Evolutionary conservation across 2,113 vertebrate species (phyloP).

Genomic region (Cygnus buccinator): DNA sequence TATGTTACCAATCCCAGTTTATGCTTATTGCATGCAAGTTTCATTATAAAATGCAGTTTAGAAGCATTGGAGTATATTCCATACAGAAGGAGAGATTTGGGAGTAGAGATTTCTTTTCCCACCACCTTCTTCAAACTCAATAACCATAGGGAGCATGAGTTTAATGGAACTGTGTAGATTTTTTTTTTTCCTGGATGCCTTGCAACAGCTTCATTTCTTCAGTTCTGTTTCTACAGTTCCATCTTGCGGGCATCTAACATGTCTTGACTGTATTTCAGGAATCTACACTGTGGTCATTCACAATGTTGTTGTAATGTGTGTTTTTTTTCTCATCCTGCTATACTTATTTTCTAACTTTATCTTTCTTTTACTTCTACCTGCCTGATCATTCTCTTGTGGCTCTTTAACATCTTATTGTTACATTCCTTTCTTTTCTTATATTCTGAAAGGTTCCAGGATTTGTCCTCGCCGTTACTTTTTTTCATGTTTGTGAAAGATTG

Average conservation of each 20-base stretch:
- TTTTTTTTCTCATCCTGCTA: not conserved
- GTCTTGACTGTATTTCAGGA: not conserved
- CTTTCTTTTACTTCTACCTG: not conserved
- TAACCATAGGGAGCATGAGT: not conserved
- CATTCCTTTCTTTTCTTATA: not conserved
- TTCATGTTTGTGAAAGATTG: not conserved
- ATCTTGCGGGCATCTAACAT: not conserved
- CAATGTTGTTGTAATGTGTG: not conserved
- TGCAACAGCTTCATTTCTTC: not conserved
- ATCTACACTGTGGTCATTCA: not conserved
- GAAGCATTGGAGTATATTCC: not conserved
- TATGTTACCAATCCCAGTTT: not conserved
- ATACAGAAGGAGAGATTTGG: not conserved
- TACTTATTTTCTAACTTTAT: not conserved
- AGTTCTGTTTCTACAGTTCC: not conserved
- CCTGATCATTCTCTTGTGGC: not conserved
- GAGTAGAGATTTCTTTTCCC: not conserved
- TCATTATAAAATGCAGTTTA: not conserved
- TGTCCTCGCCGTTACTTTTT: not conserved
- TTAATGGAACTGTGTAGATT: not conserved
- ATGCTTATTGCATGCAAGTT: not conserved
- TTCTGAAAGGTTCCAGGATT: not conserved
- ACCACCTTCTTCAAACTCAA: not conserved
- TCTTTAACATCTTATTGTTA: not conserved
- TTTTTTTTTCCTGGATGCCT: not conserved